These are phyloP conservation scores for Grus americana DNA, from an alignment of 2,113 vertebrate genomes.

Conservation along the genomic window DNA sequence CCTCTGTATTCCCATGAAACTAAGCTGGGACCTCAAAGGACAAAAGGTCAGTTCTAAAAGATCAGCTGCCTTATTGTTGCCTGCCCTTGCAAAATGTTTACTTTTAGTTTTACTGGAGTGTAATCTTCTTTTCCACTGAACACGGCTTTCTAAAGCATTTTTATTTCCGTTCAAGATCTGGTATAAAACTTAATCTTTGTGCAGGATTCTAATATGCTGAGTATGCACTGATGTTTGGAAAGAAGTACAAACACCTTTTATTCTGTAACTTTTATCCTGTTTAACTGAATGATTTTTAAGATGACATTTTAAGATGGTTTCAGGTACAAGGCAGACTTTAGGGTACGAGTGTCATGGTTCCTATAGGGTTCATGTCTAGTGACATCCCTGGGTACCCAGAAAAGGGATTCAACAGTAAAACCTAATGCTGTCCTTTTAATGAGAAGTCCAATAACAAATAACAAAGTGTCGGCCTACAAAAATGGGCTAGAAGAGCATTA, in stretches of 20 bases:
- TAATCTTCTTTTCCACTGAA: not conserved
- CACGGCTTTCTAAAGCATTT: not conserved
- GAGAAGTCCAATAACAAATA: not conserved
- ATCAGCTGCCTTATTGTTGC: not conserved
- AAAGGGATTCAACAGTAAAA: not conserved
- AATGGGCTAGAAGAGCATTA: not conserved
- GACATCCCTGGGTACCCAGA: not conserved
- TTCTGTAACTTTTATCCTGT: not conserved
- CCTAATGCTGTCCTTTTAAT: not conserved
- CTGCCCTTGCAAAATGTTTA: not conserved
- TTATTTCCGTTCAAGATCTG: not conserved
- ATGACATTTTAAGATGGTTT: not conserved
- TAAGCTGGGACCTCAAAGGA: not conserved
- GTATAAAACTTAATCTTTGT: not conserved
- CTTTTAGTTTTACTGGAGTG: not conserved
- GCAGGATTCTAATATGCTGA: not conserved
- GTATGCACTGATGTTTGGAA: not conserved
- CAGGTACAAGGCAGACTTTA: not conserved
- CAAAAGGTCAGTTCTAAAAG: not conserved
- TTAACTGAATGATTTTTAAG: not conserved
- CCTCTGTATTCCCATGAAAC: not conserved
- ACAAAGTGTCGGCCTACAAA: not conserved
- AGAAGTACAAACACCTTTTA: not conserved
- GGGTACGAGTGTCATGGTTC: rapidly evolving
- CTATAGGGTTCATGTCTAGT: not conserved